phyloP scores from a whole-genome alignment of 2,113 vertebrate species.

The Pholis gunnellus region DNA sequence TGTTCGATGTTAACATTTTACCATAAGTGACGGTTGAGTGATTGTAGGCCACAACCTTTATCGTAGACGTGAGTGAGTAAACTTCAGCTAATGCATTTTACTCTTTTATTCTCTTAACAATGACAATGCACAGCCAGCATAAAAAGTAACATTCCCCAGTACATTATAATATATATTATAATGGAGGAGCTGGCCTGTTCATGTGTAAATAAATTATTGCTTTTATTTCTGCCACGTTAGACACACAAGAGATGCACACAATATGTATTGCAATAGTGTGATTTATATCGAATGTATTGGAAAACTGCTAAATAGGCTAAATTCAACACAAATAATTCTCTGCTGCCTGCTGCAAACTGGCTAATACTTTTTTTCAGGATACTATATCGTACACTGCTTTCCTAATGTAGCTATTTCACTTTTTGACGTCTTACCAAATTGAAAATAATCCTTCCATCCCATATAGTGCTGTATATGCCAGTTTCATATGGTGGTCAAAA shows the following conservation, averaged over 20 bases:
- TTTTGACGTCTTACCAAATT: neutral
- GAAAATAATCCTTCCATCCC: neutral
- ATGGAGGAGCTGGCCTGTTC: conserved; percentile 11
- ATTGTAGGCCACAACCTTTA: neutral
- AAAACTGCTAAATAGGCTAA: conserved; percentile 37
- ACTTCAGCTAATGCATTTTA: conserved; percentile 21
- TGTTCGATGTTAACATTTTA: neutral
- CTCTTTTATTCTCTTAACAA: neutral
- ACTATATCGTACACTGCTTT: neutral
- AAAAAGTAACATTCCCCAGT: conserved; percentile 34
- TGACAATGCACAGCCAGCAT: neutral
- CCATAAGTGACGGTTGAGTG: neutral
- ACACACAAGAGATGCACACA: conserved; percentile 1
- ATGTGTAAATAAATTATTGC: conserved; percentile 37
- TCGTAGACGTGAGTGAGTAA: neutral
- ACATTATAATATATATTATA: conserved; percentile 30
- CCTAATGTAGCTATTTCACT: neutral
- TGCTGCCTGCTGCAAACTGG: conserved; percentile 19
- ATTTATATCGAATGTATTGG: conserved; percentile 41
- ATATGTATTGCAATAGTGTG: conserved; percentile 25
- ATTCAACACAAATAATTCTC: conserved; percentile 24
- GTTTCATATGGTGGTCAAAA: conserved; percentile 10
- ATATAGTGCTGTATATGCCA: neutral
- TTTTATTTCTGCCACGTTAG: conserved; percentile 34
- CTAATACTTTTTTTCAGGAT: neutral